Base-by-base conservation (phyloP, 2,888 invertebrate species). In the Blera fallax region DNA sequence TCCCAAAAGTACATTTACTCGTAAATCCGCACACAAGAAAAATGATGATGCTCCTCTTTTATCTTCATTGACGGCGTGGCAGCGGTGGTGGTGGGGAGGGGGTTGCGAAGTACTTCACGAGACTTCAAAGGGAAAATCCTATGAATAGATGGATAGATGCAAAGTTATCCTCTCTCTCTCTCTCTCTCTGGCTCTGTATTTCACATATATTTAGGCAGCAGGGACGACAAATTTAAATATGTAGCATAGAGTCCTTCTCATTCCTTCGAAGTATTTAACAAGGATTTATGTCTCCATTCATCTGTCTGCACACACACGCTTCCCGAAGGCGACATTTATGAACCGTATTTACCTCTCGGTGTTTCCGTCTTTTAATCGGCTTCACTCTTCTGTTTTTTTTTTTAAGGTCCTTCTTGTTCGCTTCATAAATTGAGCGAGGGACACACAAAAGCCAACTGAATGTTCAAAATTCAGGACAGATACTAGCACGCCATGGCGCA, bases 21-120 rank as follows among this genome's bases (percentile, higher is more conserved):
- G 85, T 81, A 85, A 81, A 85, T 85, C 85, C 85, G 72, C 85
- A 81, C 81, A 81, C 72, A 76, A 65, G 76, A 85, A 81, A 85
- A 85, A 85, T 85, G 85, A 85, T 85, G 77, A 85, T 77, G 85
- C 85, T 85, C 72, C 85, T 81, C 85, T 85, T 85, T 85, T 85
- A 85, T 85, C 85, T 85, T 85, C 85, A 85, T 85, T 80, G 76
- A 50, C 27, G 73, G 37, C 18, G 34, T 3, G 27, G 48, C n/a
- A n/a, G 70, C 27, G 34, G 65, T 14, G 34, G 52, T 6, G 32
- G 32, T 16, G 10, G 45, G 74, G 8, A 0, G 18, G 3, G 4
- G 6, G 21, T 32, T 8, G 54, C n/a, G 58, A 58, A 48, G 14
- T 37, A 56, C 56, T 52, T 64, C 29, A 29, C 18, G 45, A 70